Evolutionary conservation across 2,888 invertebrate species (phyloP), one percentile per base, ranked within the genome.

Genomic region (Eristalis pertinax): DNA sequence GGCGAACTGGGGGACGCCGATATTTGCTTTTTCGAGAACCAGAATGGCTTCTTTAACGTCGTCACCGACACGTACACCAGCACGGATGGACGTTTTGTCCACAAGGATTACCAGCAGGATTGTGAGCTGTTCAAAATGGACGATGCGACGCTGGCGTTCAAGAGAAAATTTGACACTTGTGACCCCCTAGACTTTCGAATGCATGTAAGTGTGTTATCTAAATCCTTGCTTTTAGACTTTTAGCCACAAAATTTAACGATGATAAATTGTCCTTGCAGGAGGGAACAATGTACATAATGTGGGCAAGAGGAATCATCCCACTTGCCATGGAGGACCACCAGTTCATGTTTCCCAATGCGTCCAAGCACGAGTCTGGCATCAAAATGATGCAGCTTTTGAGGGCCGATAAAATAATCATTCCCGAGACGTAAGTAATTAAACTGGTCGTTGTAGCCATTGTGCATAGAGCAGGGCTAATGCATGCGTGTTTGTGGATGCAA

Each of bases 271-370:
- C 43, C 22, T 90, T 91, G 4, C 90, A 98, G 97, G 97, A 97
- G 91, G 98, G 97, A 29, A 98, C 98, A 35, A 97, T 97, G 82
- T 98, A 98, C 92, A 93, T 98, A 4, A 95, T 98, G 1, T 98
- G 98, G 97, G 95, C 97, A 0, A 95, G 95, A 89, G 98, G 98
- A 0, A 93, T 93, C n/a, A 96, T 96, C 78, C 96, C 96, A 29
- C 92, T 98, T 10, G 89, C 91, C 4, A 90, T 93, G 32, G 92
- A 92, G 87, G 92, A 92, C 89, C 91, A 92, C 89, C 92, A 92
- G 89, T 91, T 93, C 72, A 90, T 91, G 2, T 89, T 92, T 70
- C 93, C 93, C 26, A 91, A 92, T 89, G 90, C 92, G 32, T 93
- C 94, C 0, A 91, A 94, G 0, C 90, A 94, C 80, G 94, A 95